Evolutionary conservation across 2,888 invertebrate species (phyloP).

Genomic region (Clanis bilineata): DNA sequence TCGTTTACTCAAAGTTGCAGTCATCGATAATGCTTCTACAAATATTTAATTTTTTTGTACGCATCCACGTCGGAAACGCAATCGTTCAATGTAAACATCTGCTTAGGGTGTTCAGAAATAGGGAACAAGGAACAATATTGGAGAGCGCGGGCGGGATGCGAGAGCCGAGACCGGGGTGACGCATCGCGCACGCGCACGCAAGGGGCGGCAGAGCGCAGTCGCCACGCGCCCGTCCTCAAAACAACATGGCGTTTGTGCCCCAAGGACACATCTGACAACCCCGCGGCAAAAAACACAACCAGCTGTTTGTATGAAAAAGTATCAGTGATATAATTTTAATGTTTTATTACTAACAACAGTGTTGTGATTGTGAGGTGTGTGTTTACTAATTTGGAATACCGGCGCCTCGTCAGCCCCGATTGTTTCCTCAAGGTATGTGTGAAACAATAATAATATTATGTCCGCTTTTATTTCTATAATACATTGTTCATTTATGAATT

Average conservation of each 20-base stretch:
- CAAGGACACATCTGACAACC: constrained; percentile 73
- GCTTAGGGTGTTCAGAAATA: constrained; percentile 24
- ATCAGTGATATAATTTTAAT: constrained; percentile 33
- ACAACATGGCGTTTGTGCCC: constrained; percentile 71
- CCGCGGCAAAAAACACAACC: constrained; percentile 50
- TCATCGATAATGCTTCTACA: background rate
- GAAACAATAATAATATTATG: constrained; percentile 56
- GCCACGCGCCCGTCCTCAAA: constrained; percentile 74
- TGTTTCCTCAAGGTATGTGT: constrained; percentile 65
- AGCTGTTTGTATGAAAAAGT: constrained; percentile 33
- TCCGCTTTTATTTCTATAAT: constrained; percentile 3
- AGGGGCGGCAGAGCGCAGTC: constrained; percentile 75
- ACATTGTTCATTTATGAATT: background rate
- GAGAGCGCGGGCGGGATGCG: constrained; percentile 19
- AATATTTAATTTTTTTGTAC: constrained; percentile 7
- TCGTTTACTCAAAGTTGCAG: background rate
- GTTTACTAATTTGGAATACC: constrained; percentile 58
- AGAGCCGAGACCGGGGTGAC: constrained; percentile 62
- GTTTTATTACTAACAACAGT: constrained; percentile 9
- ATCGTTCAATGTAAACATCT: constrained; percentile 24
- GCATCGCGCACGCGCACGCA: constrained; percentile 66
- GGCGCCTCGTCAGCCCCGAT: constrained; percentile 45
- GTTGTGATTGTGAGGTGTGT: constrained; percentile 51
- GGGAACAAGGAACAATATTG: constrained; percentile 40
- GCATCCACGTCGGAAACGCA: background rate